Evolutionary conservation across 2,797 vertebrate genomes (phyloP), one percentile per base, ranked within the genome.

Genomic region (Sebastes kiyomatsui): DNA sequence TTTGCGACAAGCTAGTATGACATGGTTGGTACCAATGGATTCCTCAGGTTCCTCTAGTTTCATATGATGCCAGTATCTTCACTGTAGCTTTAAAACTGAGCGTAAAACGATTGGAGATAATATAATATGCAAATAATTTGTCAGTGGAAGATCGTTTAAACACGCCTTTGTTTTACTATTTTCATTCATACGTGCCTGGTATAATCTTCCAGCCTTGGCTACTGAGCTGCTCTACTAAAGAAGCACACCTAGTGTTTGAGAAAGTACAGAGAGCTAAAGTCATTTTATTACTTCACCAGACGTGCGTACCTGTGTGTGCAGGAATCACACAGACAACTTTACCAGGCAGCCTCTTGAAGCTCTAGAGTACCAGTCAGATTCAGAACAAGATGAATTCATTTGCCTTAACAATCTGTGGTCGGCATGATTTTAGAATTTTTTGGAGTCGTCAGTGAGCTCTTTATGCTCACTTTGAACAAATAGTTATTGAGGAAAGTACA

Each of bases 401-500:
- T 61, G 32, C 25, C 66, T 84, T 55, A 42, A 74, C 67, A 58
- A 59, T 54, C 52, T 58, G 46, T 27, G 16, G 10, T 59, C 2
- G 2, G 16, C 9, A 33, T 30, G 16, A 62, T 67, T 72, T 75
- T 8, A 66, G n/a, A n/a, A 14, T 67, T 75, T 75, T 42, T 32
- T 12, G 23, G 28, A 67, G 46, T 72, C 13, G 33, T 72, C 49
- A 58, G 42, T 66, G 77, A 77, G 65, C 42, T 81, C 6, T 28
- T 67, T 28, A 69, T 38, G 13, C 32, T 46, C 4, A 23, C 22
- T 67, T 80, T 85, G 72, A 78, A 77, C 67, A 14, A 75, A 68
- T 69, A 64, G 16, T 77, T 61, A 62, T 67, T 61, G 55, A 30
- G 27, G 42, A 33, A 80, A 67, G 25, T 22, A 46, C 35, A 59